Evolutionary conservation across 2,113 vertebrate species (phyloP).

Genomic region (Anarrhichthys ocellatus): DNA sequence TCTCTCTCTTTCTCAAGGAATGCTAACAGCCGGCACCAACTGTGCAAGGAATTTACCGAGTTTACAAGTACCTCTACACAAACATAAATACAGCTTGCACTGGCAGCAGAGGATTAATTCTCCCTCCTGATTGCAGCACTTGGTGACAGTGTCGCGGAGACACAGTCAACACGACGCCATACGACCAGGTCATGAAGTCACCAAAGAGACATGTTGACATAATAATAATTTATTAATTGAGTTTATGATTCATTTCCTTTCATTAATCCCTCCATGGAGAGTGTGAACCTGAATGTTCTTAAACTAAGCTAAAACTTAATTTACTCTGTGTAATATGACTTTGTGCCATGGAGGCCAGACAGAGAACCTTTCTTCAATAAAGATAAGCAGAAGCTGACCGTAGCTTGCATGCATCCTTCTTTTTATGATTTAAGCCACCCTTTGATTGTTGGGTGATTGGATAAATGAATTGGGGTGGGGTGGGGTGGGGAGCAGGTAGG

Average conservation of each 20-base stretch:
- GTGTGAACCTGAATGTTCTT: background rate
- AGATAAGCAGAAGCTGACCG: conserved; percentile 7
- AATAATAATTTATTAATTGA: background rate
- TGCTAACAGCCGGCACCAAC: conserved; percentile 83
- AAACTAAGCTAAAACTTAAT: background rate
- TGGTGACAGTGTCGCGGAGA: conserved; percentile 22
- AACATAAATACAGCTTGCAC: conserved; percentile 34
- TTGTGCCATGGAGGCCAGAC: background rate
- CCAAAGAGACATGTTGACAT: background rate
- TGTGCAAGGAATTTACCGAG: conserved; percentile 82
- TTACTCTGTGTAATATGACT: background rate
- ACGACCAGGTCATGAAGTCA: background rate
- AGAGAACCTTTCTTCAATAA: background rate
- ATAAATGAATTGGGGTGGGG: conserved; percentile 11
- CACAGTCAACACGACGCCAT: background rate
- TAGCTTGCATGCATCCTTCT: background rate
- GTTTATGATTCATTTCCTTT: background rate
- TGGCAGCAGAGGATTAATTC: conserved; percentile 44
- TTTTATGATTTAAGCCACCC: conserved; percentile 10
- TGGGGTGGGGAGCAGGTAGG: background rate
- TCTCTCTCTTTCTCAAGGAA: conserved; percentile 62
- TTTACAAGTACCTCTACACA: conserved; percentile 72
- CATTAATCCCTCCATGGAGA: background rate
- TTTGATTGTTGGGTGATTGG: conserved; percentile 13
- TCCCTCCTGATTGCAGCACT: conserved; percentile 17